phyloP scores from a whole-genome alignment of 2,888 invertebrate genomes.

The Drosophila aldrichi region DNA sequence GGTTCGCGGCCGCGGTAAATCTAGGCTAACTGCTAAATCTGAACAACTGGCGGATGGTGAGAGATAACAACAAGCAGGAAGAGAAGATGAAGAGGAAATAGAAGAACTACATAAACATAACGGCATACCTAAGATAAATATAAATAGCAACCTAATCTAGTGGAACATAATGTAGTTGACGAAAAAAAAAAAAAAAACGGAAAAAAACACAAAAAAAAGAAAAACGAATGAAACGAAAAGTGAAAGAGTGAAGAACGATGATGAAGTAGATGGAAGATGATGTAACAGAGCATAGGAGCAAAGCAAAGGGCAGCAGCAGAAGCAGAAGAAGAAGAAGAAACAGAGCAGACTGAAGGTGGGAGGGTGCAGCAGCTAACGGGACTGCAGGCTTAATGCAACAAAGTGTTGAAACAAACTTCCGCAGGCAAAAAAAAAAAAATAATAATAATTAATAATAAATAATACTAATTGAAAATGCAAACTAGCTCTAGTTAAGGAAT shows the following conservation, averaged over 20 bases:
- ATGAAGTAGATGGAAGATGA: slow-evolving; percentile 23
- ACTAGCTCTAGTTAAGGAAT: slow-evolving; percentile 43
- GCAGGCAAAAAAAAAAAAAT: slow-evolving; percentile 13
- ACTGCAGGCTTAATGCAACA: slow-evolving; percentile 37
- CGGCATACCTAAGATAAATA: slow-evolving; percentile 80
- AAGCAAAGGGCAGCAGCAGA: too few species aligned
- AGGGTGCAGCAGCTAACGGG: slow-evolving; percentile 15
- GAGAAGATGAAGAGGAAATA: slow-evolving; percentile 26
- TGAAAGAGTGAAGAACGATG: slow-evolving; percentile 19
- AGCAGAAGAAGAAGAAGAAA: slow-evolving; percentile 35
- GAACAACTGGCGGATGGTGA: slow-evolving; percentile 35
- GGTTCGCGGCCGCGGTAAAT: slow-evolving; percentile 83
- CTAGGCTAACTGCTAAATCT: not conserved
- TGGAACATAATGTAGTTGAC: slow-evolving; percentile 79
- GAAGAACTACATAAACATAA: slow-evolving; percentile 76
- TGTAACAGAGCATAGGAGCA: slow-evolving; percentile 51
- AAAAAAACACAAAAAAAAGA: slow-evolving; percentile 1
- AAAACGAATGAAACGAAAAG: slow-evolving; percentile 12
- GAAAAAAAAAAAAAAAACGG: slow-evolving; percentile 38
- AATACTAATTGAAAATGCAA: slow-evolving; percentile 2
- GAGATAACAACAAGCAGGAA: slow-evolving; percentile 16
- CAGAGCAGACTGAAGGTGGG: slow-evolving; percentile 8
- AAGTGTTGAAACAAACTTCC: slow-evolving; percentile 49
- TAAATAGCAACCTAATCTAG: slow-evolving; percentile 80
- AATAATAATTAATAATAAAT: not conserved